Percentiles rank a stretch among this genome's conserved stretches.
Evolutionary conservation across 2,113 vertebrate genomes (phyloP).

Genomic region (Menidia beryllina): DNA sequence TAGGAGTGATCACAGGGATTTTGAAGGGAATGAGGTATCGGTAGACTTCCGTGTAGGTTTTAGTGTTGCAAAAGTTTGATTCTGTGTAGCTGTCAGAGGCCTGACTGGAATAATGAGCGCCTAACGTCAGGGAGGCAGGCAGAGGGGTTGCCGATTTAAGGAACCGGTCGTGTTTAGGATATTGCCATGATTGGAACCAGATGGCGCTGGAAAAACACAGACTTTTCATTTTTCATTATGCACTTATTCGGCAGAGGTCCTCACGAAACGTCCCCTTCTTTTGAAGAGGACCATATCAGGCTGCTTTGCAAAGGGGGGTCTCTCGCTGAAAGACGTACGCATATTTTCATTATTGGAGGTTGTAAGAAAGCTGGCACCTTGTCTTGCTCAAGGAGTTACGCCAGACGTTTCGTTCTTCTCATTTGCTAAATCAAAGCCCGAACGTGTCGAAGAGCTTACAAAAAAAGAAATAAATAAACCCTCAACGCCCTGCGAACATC

Average conservation of each 20-base stretch:
- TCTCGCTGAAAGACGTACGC: conserved; percentile 26
- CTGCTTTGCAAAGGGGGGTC: conserved; percentile 19
- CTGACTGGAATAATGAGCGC: conserved; percentile 75
- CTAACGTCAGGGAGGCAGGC: conserved; percentile 60
- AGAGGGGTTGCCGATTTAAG: conserved; percentile 58
- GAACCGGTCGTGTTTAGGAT: conserved; percentile 73
- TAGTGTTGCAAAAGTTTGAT: conserved; percentile 35
- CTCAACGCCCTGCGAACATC: conserved; percentile 27
- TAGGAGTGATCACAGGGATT: conserved; percentile 10
- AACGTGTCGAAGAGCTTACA: background rate
- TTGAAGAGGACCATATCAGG: conserved; percentile 27
- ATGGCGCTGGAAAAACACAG: conserved; percentile 67
- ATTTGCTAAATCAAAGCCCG: conserved; percentile 25
- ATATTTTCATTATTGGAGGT: conserved; percentile 1
- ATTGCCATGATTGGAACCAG: conserved; percentile 69
- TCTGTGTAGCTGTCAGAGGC: conserved; percentile 52
- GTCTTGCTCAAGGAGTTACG: conserved; percentile 23
- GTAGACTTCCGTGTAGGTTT: conserved; percentile 26
- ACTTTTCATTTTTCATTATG: conserved; percentile 75
- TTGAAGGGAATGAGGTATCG: background rate
- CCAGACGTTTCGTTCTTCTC: conserved; percentile 30
- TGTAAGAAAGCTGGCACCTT: conserved; percentile 25
- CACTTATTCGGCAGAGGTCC: conserved; percentile 48
- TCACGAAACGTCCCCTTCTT: conserved; percentile 27
- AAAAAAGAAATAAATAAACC: background rate